phyloP scores from a whole-genome alignment of 2,113 vertebrate species.

The Columba livia region DNA sequence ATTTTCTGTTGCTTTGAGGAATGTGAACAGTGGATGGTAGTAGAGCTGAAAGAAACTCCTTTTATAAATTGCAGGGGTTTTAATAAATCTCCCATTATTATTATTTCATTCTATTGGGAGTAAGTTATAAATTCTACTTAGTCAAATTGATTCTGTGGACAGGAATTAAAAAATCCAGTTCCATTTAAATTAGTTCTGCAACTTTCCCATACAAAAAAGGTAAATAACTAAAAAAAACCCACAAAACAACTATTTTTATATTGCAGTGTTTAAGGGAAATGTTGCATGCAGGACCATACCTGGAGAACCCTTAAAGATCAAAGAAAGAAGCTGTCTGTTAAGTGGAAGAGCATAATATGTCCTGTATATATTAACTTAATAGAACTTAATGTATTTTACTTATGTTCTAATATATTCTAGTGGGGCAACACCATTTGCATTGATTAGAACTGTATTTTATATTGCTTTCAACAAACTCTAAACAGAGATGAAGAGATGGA shows the following conservation, averaged over 20 bases:
- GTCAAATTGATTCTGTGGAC: background rate
- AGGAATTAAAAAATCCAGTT: background rate
- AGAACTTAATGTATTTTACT: background rate
- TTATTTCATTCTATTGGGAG: background rate
- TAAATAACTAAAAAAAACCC: background rate
- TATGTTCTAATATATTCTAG: background rate
- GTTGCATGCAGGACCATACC: background rate
- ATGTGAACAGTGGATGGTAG: background rate
- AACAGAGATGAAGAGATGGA: background rate
- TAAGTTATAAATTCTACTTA: background rate
- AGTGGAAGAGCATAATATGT: background rate
- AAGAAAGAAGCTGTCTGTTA: background rate
- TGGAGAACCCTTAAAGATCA: background rate
- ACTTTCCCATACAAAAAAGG: background rate
- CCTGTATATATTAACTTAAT: background rate
- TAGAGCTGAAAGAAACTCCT: background rate
- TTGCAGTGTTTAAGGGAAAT: background rate
- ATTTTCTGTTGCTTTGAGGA: background rate
- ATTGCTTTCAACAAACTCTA: background rate
- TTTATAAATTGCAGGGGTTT: background rate
- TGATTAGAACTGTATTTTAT: background rate
- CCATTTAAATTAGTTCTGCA: background rate
- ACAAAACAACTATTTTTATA: background rate
- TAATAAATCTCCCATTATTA: background rate
- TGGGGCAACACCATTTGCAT: background rate